phyloP scores from a whole-genome alignment of 1,140 invertebrate species.

The Drosophila mauritiana region DNA sequence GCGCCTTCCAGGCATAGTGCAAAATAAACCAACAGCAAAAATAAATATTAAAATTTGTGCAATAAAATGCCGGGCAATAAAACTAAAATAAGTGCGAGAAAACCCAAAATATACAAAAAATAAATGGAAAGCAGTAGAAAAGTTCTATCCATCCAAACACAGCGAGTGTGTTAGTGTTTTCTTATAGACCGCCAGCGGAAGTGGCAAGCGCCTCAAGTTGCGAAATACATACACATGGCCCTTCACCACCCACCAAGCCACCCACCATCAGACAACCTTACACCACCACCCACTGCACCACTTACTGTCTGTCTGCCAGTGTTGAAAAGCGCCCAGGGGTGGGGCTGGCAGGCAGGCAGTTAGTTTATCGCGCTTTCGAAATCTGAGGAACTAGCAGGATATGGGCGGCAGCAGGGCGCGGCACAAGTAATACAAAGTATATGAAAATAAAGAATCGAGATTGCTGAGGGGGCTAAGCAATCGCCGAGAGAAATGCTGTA shows the following conservation, averaged over 20 bases:
- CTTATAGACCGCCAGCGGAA: conserved; percentile 65
- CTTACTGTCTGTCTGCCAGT: conserved; percentile 39
- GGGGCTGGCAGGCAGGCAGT: conserved; percentile 16
- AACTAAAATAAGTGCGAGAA: conserved; percentile 60
- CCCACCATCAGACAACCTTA: not conserved
- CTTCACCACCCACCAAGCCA: not conserved
- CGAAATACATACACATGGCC: conserved; percentile 46
- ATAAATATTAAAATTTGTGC: conserved; percentile 80
- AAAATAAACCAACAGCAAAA: conserved; percentile 74
- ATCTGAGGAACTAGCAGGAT: conserved; percentile 64
- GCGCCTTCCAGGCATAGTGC: conserved; percentile 50
- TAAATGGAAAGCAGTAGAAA: conserved; percentile 37
- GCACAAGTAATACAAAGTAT: conserved; percentile 57
- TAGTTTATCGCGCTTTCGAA: conserved; percentile 73
- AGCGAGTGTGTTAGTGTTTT: conserved; percentile 51
- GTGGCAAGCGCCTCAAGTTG: conserved; percentile 77
- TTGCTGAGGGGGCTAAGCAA: conserved; percentile 21
- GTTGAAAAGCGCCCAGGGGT: conserved; percentile 57
- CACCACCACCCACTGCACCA: conserved; percentile 17
- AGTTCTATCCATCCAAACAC: conserved; percentile 20
- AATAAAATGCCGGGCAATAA: conserved; percentile 75
- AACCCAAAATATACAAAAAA: conserved; percentile 35
- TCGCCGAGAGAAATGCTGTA: conserved; percentile 53
- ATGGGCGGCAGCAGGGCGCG: conserved; percentile 28
- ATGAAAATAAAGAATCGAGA: conserved; percentile 65